A percentile compares a stretch with the other conserved stretches of the same genome.
Conservation (phyloP, 2,888 invertebrate species). For the Drepana falcataria region DNA sequence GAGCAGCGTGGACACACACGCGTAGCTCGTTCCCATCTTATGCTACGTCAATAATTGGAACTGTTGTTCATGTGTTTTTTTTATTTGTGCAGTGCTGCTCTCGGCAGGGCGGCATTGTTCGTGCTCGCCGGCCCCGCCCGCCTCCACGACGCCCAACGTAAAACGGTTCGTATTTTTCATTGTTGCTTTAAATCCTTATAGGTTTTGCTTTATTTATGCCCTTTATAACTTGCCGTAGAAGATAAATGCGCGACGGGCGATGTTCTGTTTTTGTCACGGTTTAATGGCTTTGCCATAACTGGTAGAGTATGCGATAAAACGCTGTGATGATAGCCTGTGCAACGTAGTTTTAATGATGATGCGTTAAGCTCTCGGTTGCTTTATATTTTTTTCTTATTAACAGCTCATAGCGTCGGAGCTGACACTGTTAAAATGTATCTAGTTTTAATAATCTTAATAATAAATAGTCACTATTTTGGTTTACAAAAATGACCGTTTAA, state of each 20-base stretch:
- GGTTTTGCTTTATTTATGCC: conserved; percentile 76
- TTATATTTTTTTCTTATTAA: not conserved
- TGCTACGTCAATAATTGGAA: conserved; percentile 76
- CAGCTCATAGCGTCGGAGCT: no score
- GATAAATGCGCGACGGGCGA: conserved; percentile 63
- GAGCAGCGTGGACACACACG: conserved; percentile 24
- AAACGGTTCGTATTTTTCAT: conserved; percentile 79
- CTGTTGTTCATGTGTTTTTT: conserved; percentile 71
- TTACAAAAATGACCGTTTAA: not conserved
- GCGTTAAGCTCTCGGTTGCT: not conserved
- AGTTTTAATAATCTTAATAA: no score
- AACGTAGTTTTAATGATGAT: not conserved
- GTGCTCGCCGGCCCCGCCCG: conserved; percentile 37
- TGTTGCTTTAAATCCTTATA: conserved; percentile 77
- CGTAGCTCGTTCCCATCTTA: conserved; percentile 54
- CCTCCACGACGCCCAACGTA: conserved; percentile 50
- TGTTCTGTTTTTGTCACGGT: conserved; percentile 61
- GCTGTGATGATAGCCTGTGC: conserved; percentile 3
- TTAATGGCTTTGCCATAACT: conserved; percentile 41
- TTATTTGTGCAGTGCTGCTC: conserved; percentile 66
- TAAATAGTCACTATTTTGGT: no score
- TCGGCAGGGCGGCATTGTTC: conserved; percentile 66
- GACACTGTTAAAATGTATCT: no score
- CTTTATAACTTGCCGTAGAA: conserved; percentile 68
- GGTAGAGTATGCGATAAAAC: conserved; percentile 10